Evolutionary conservation across 2,888 invertebrate genomes (phyloP), one percentile per base, ranked within the genome.

Genomic region (Vesta saturnalis): DNA sequence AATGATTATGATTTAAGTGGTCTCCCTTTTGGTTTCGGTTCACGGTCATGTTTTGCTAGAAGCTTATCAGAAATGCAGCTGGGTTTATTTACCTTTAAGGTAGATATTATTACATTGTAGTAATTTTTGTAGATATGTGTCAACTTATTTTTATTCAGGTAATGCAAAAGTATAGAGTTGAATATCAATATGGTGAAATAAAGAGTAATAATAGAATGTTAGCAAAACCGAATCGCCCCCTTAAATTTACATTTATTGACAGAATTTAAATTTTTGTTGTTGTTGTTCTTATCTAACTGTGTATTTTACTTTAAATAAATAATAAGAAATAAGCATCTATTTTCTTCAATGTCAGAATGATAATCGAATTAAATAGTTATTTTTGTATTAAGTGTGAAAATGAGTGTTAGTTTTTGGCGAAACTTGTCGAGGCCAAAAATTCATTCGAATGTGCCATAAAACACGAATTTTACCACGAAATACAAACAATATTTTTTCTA

Each of bases 101-200:
- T 89, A 82, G 5, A 8, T 15, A 5, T 15, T 8, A 49, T 8
- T 16, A 15, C 30, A 6, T 10, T 30, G 4, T 30, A 30, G 30
- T 4, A 30, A 6, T 49, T 1, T 49, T 49, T 15, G 1, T 18
- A 49, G 8, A 8, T 15, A 49, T 49, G 8, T 2, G 1, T 15
- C 5, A 18, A 18, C 15, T 18, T 15, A 49, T 49, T 18, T 18
- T 3, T 49, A 14, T 49, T 39, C 82, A 90, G 90, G 76, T 91
- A 63, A 72, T 90, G 61, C 86, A 87, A 72, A 88, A 88, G 77
- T 91, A 87, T 78, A 87, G 85, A 77, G 82, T 91, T 54, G 89
- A 91, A 76, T 91, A 91, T 77, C 89, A 90, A 76, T 91, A 91
- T 78, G 90, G 89, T 12, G 89, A 90, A 67, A 88, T 91, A 55